A percentile compares a stretch with the other conserved stretches of the same genome.
Conservation (phyloP, 2,797 vertebrate genomes). For the Crocodylus rhombifer region DNA sequence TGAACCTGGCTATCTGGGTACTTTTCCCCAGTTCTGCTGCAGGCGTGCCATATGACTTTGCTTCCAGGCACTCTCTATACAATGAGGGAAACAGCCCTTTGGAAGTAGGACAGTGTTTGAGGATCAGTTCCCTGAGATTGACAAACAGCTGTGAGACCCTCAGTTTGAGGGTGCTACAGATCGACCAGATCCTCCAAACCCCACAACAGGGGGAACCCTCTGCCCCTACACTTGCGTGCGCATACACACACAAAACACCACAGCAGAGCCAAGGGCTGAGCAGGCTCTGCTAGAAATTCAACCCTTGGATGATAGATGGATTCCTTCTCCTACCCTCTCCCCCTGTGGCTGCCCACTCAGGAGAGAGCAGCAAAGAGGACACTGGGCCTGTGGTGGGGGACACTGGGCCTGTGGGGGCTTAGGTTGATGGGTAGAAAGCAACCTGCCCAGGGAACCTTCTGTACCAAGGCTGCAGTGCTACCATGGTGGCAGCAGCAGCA, state of each 20-base stretch:
- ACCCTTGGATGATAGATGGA: background rate
- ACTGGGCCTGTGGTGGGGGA: too few species aligned
- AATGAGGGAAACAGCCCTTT: background rate
- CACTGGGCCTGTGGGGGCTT: too few species aligned
- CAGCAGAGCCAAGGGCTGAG: background rate
- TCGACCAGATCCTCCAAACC: background rate
- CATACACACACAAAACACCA: background rate
- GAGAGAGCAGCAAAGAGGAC: too few species aligned
- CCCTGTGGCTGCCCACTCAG: background rate
- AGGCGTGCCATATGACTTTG: background rate
- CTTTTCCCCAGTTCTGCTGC: background rate
- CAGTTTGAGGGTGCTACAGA: background rate
- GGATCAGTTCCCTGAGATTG: background rate
- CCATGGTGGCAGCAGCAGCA: background rate
- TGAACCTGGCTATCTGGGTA: background rate
- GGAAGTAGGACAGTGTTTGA: background rate
- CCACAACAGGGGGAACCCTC: too few species aligned
- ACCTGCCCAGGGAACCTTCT: too few species aligned
- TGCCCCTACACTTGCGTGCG: background rate
- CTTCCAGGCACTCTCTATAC: background rate
- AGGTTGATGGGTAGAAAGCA: too few species aligned
- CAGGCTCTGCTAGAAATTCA: background rate
- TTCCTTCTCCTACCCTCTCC: background rate
- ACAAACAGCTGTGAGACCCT: background rate
- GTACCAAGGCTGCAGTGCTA: conserved; percentile 1